These are phyloP conservation scores for Colletes gigas DNA, from an alignment of 1,140 invertebrate species.

Conservation along the genomic window DNA sequence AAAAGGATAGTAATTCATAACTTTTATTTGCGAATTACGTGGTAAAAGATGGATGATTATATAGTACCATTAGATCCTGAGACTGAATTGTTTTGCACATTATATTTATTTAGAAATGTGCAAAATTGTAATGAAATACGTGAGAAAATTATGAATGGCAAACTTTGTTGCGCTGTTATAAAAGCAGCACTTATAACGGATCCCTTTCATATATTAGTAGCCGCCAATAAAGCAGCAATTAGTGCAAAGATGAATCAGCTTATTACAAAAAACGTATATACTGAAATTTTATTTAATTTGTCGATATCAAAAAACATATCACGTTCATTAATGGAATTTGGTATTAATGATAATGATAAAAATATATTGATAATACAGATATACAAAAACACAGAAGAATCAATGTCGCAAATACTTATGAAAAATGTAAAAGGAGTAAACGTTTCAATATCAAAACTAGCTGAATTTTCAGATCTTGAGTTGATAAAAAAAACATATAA, in stretches of 20 bases:
- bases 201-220: conserved; percentile 85
- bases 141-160: conserved; percentile 80
- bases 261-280: conserved; percentile 84
- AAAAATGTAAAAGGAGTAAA: conserved; percentile 80
- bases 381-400: conserved; percentile 74
- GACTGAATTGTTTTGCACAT: conserved; percentile 78
- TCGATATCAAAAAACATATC: conserved; percentile 87
- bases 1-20: background rate
- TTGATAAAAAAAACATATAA: conserved; percentile 83
- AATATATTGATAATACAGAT: conserved; percentile 83
- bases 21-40: background rate
- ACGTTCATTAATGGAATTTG: conserved; percentile 85
- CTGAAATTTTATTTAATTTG: conserved; percentile 87
- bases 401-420: conserved; percentile 71
- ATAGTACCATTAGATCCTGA: conserved; percentile 77
- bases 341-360: conserved; percentile 82
- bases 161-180: conserved; percentile 83
- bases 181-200: conserved; percentile 84
- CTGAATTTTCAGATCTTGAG: conserved; percentile 77
- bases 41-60: conserved; percentile 51
- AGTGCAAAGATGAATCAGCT: conserved; percentile 80
- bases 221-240: conserved; percentile 85
- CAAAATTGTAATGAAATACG: conserved; percentile 82
- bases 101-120: conserved; percentile 84
- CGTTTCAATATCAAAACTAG: conserved; percentile 77